phyloP scores from a whole-genome alignment of 2,113 vertebrate species.

The Paradisaea rubra region DNA sequence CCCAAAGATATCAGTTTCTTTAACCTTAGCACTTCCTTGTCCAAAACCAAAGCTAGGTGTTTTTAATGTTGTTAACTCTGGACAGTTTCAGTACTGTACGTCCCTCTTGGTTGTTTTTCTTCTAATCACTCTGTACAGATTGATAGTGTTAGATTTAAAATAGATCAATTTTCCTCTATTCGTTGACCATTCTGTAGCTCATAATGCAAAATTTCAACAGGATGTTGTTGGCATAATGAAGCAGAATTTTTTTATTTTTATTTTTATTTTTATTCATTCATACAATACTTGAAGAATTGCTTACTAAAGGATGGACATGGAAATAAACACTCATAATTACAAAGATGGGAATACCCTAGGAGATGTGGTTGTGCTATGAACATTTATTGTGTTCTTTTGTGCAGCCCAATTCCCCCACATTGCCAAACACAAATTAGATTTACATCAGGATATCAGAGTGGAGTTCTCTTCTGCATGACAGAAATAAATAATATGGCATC shows the following conservation, averaged over 20 bases:
- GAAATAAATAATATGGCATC: slow-evolving; percentile 20
- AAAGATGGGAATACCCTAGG: slow-evolving; percentile 12
- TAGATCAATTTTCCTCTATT: background rate
- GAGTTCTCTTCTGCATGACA: slow-evolving; percentile 27
- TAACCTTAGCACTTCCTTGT: background rate
- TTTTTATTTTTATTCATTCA: slow-evolving; percentile 6
- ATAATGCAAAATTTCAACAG: background rate
- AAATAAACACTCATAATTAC: slow-evolving; percentile 48
- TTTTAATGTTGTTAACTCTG: background rate
- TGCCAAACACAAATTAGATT: slow-evolving; percentile 51
- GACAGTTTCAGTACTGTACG: background rate
- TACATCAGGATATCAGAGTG: slow-evolving; percentile 31
- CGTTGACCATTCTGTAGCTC: background rate
- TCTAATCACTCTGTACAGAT: background rate
- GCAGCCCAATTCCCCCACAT: background rate
- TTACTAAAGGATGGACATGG: slow-evolving; percentile 3
- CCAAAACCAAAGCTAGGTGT: background rate
- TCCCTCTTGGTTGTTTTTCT: background rate
- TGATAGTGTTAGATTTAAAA: background rate
- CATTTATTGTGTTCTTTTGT: slow-evolving; percentile 22
- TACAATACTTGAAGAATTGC: slow-evolving; percentile 8
- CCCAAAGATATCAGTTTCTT: background rate
- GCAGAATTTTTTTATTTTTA: background rate
- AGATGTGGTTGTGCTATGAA: background rate
- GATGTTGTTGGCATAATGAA: background rate